Evolutionary conservation across 2,113 vertebrate genomes (phyloP).

Genomic region (Oncorhynchus masou): DNA sequence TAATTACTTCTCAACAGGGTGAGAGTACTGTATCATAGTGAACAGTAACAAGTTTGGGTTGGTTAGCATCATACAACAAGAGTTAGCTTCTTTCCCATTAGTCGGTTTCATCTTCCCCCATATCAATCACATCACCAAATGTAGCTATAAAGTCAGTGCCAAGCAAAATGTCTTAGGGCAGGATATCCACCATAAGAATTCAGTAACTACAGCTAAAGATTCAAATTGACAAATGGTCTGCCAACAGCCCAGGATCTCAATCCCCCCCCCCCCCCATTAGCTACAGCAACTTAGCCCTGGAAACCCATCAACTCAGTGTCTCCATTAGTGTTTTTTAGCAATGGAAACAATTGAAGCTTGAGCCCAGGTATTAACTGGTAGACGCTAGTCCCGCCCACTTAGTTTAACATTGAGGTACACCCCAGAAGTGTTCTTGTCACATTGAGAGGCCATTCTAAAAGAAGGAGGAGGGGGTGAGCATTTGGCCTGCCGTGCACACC

Average conservation of each 20-base stretch:
- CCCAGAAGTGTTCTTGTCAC: background rate
- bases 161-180: background rate
- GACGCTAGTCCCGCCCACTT: background rate
- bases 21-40: background rate
- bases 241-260: background rate
- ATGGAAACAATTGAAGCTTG: background rate
- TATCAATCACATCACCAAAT: constrained; percentile 1
- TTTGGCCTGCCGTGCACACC: too few species aligned
- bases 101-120: background rate
- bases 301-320: background rate
- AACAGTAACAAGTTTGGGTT: background rate
- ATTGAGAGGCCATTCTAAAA: background rate
- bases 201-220: background rate
- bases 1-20: background rate
- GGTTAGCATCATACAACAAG: background rate
- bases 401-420: background rate
- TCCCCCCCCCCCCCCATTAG: background rate
- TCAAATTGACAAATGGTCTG: constrained; percentile 8
- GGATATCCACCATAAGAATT: background rate
- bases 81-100: background rate
- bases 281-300: background rate
- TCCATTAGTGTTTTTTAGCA: background rate
- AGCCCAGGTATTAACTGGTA: background rate
- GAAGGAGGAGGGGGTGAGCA: background rate
- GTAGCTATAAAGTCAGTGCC: background rate